Conservation (phyloP, 2,797 vertebrate genomes). For the Notolepis coatsorum region DNA sequence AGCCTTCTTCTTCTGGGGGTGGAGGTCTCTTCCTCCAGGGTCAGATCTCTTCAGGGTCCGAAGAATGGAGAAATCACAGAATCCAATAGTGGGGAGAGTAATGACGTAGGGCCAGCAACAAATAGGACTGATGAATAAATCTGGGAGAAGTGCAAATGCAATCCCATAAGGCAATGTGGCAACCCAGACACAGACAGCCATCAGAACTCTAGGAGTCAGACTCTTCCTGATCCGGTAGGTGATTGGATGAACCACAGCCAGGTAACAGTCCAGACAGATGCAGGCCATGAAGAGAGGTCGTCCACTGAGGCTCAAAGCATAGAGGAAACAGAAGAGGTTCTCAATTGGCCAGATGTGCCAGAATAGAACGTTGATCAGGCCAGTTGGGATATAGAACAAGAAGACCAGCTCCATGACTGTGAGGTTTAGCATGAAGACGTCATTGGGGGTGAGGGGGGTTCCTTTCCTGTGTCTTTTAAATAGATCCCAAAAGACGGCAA, state of each 20-base stretch:
- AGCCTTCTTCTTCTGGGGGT: no score
- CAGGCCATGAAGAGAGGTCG: constrained; percentile 75
- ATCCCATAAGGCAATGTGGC: background rate
- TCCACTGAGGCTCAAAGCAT: constrained; percentile 39
- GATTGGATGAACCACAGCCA: constrained; percentile 75
- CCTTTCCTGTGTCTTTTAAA: constrained; percentile 31
- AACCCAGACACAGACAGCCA: constrained; percentile 47
- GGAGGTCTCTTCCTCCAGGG: background rate
- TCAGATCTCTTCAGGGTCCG: constrained; percentile 22
- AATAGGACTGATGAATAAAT: no score
- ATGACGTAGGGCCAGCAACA: no score
- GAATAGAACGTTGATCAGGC: constrained; percentile 22
- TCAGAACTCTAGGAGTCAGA: constrained; percentile 38
- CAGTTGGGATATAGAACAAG: constrained; percentile 36
- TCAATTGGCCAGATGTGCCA: background rate
- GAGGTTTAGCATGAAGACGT: constrained; percentile 64
- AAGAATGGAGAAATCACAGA: constrained; percentile 39
- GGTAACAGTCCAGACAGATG: constrained; percentile 69
- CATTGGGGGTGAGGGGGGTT: constrained; percentile 32
- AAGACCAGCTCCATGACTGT: constrained; percentile 59
- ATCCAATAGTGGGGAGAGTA: no score
- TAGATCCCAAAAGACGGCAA: constrained; percentile 55
- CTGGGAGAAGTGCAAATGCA: no score
- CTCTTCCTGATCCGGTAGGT: constrained; percentile 62
- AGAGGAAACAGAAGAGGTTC: accelerated